phyloP scores from a whole-genome alignment of 2,888 invertebrate genomes.

The Rhopalosiphum nymphaeae region DNA sequence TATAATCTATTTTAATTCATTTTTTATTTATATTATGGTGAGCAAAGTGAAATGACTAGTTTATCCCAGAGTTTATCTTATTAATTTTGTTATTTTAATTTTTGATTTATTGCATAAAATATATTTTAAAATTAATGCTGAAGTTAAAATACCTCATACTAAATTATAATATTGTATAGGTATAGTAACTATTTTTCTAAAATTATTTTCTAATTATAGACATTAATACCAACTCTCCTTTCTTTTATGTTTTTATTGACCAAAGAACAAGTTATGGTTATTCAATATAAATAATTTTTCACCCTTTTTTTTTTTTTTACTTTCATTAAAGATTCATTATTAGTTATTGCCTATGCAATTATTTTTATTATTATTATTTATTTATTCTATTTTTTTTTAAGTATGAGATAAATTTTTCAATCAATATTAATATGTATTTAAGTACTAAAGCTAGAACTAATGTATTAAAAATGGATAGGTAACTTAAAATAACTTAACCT shows the following conservation, averaged over 20 bases:
- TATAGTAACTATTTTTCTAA: neutral
- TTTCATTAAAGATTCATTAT: neutral
- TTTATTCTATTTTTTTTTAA: neutral
- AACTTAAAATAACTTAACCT: too few relatives aligned
- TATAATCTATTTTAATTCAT: neutral
- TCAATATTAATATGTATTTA: neutral
- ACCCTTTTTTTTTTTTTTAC: constrained; percentile 5
- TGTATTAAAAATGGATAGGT: too few relatives aligned
- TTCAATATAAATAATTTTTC: neutral
- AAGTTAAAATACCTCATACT: neutral
- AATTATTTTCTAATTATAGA: neutral
- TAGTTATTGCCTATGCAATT: neutral
- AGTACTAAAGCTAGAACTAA: neutral
- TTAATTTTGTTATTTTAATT: neutral
- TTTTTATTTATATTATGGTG: neutral
- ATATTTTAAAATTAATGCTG: neutral
- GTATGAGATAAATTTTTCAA: neutral
- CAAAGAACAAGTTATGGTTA: neutral
- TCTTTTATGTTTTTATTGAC: neutral
- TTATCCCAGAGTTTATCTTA: too few relatives aligned
- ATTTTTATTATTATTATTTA: neutral
- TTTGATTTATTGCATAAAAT: neutral
- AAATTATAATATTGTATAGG: neutral
- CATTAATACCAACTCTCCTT: neutral
- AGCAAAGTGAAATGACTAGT: neutral